Conservation (phyloP, 2,113 vertebrate species). For the Aythya baeri region DNA sequence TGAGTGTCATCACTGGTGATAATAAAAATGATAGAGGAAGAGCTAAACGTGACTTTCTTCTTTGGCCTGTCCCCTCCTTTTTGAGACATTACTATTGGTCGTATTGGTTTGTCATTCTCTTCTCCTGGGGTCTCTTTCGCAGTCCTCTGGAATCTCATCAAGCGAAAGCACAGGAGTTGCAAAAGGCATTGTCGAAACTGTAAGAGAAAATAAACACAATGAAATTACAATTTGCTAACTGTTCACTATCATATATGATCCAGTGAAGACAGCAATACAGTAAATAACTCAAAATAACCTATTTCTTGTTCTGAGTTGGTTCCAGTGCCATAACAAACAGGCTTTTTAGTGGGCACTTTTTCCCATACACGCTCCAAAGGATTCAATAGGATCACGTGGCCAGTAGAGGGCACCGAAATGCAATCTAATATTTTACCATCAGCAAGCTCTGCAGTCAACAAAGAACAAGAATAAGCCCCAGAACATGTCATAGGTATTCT, state of each 20-base stretch:
- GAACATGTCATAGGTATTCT: neutral
- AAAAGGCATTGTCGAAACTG: constrained; percentile 89
- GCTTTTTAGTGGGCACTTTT: neutral
- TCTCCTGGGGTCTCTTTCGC: constrained; percentile 77
- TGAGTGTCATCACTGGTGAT: constrained; percentile 85
- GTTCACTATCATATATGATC: neutral
- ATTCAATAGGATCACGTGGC: neutral
- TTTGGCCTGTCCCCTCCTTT: constrained; percentile 81
- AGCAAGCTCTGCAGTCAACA: neutral
- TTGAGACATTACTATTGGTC: constrained; percentile 84
- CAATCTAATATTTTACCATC: neutral
- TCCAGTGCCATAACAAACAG: neutral
- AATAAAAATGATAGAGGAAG: constrained; percentile 92
- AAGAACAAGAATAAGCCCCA: neutral
- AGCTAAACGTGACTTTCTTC: constrained; percentile 92
- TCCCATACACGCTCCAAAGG: neutral
- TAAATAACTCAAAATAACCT: neutral
- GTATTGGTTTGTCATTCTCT: constrained; percentile 76
- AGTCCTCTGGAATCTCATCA: constrained; percentile 78
- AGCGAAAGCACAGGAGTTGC: constrained; percentile 85
- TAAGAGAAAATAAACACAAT: neutral
- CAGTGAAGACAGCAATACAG: neutral
- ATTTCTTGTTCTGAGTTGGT: neutral
- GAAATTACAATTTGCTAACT: neutral
- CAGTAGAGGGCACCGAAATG: neutral